These are phyloP conservation scores for Oreotrochilus melanogaster DNA, from an alignment of 2,113 vertebrate species.

Conservation along the genomic window DNA sequence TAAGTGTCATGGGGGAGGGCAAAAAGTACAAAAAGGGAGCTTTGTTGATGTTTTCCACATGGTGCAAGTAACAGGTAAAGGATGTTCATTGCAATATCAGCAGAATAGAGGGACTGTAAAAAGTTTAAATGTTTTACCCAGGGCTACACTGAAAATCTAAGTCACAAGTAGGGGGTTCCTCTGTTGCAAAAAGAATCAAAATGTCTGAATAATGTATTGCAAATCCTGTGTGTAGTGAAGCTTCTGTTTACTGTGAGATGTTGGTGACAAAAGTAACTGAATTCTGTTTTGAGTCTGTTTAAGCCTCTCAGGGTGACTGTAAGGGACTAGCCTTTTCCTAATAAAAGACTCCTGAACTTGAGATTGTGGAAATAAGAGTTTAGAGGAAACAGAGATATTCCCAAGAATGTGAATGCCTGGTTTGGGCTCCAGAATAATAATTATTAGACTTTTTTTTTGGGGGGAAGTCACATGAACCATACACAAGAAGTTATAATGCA, in stretches of 20 bases:
- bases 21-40: neutral
- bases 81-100: neutral
- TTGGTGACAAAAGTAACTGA: neutral
- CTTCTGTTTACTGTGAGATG: neutral
- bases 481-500: neutral
- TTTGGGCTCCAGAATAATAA: neutral
- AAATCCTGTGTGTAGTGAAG: neutral
- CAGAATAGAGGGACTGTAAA: neutral
- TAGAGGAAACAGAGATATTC: neutral
- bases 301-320: accelerated
- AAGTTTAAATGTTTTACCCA: neutral
- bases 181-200: neutral
- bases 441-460: neutral
- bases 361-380: neutral
- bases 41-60: neutral
- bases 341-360: neutral
- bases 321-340: neutral
- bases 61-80: neutral
- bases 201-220: neutral
- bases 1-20: neutral
- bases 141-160: neutral
- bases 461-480: neutral
- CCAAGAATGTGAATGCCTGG: neutral
- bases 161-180: neutral
- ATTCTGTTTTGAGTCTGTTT: neutral